phyloP scores from a whole-genome alignment of 1,140 invertebrate species.

The Theocolax elegans region DNA sequence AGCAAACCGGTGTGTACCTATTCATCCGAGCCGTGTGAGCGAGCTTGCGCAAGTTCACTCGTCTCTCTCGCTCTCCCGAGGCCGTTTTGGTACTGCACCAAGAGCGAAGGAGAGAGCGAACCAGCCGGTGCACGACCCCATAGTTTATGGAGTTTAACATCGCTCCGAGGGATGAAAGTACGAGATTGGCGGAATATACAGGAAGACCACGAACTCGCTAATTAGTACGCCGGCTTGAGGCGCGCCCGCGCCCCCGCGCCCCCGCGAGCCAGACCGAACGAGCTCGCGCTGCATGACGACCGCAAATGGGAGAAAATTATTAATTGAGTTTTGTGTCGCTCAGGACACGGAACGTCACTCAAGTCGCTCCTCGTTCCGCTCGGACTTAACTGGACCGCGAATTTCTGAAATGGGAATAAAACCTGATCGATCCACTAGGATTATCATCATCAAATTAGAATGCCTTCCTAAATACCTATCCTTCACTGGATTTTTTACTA shows the following conservation, averaged over 20 bases:
- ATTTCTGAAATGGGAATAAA: too few relatives aligned
- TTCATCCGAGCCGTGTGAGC: not conserved
- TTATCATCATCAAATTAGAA: too few relatives aligned
- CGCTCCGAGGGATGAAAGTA: slow-evolving; percentile 31
- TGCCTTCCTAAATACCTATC: too few relatives aligned
- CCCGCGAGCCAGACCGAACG: too few relatives aligned
- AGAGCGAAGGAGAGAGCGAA: not conserved
- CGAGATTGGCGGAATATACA: slow-evolving; percentile 24
- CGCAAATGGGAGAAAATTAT: slow-evolving; percentile 29
- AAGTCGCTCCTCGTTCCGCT: not conserved
- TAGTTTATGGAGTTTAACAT: slow-evolving; percentile 31
- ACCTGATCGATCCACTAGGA: too few relatives aligned
- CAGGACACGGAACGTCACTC: slow-evolving; percentile 26
- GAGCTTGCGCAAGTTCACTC: not conserved
- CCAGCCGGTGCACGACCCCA: slow-evolving; percentile 1
- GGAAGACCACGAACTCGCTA: slow-evolving; percentile 28
- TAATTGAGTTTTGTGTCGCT: slow-evolving; percentile 21
- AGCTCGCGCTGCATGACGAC: not conserved
- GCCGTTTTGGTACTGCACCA: not conserved
- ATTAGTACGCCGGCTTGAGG: slow-evolving; percentile 19
- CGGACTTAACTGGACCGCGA: not conserved
- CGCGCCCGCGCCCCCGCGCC: not conserved
- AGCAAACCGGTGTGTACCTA: not conserved
- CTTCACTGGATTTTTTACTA: too few relatives aligned
- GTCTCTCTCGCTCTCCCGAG: not conserved